phyloP scores from a whole-genome alignment of 2,888 invertebrate genomes.

The Mesorhabditis sp. region DNA sequence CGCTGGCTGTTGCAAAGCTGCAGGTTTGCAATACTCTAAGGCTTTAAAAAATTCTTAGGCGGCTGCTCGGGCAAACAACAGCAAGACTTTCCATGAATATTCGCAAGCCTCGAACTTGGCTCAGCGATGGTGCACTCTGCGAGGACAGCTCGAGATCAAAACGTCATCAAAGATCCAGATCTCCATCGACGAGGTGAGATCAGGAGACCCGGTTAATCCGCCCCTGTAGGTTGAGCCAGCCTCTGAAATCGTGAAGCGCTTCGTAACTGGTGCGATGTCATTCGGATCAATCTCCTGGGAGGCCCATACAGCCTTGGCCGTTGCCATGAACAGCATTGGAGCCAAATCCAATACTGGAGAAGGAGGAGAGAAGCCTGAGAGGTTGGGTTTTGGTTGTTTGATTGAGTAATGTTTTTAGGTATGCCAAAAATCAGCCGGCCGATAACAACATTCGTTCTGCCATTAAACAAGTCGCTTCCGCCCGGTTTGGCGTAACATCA shows the following conservation, averaged over 20 bases:
- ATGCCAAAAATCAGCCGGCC: conserved; percentile 71
- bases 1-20: conserved; percentile 75
- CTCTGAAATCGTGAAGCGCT: conserved; percentile 88
- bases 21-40: conserved; percentile 63
- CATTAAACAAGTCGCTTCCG: conserved; percentile 93
- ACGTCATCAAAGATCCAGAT: conserved; percentile 74
- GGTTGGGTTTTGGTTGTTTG: conserved; percentile 49
- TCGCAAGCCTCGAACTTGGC: conserved; percentile 82
- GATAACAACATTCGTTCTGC: conserved; percentile 82
- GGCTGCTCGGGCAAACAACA: conserved; percentile 77
- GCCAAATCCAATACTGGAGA: conserved; percentile 99
- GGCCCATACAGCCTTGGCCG: conserved; percentile 87
- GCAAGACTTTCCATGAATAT: conserved; percentile 77
- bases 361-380: conserved; percentile 74
- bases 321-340: conserved; percentile 94
- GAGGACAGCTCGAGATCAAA: conserved; percentile 86
- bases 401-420: conserved; percentile 57
- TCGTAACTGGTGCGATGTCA: conserved; percentile 89
- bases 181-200: conserved; percentile 70
- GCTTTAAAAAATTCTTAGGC: conserved; percentile 66
- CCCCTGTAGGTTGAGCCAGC: conserved; percentile 78
- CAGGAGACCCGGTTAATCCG: background rate
- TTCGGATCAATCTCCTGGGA: conserved; percentile 94
- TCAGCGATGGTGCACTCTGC: conserved; percentile 63
- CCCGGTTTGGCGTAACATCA: conserved; percentile 95